These are phyloP conservation scores for Caenorhabditis uteleia DNA, from an alignment of 2,888 invertebrate species.

Conservation along the genomic window DNA sequence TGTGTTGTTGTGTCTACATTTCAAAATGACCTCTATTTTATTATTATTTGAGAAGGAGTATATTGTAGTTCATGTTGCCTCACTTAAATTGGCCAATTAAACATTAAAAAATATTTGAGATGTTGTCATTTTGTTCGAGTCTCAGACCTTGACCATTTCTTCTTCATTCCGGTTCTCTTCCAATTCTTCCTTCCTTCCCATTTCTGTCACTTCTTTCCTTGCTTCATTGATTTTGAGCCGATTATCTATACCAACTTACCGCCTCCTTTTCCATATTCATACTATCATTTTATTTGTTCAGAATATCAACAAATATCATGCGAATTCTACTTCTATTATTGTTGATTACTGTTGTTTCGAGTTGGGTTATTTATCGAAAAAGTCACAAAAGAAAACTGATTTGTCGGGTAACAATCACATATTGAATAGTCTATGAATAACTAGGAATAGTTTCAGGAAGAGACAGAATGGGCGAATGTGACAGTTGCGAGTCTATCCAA, in stretches of 20 bases:
- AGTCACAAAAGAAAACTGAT: conserved; percentile 50
- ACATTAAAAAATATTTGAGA: too few relatives aligned
- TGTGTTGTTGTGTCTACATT: too few relatives aligned
- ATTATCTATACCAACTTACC: neutral
- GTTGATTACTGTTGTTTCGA: conserved; percentile 17
- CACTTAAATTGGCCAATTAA: too few relatives aligned
- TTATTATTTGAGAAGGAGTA: too few relatives aligned
- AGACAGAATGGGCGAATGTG: conserved; percentile 46
- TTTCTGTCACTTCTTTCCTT: neutral
- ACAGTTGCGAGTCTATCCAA: neutral
- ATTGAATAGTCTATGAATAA: neutral
- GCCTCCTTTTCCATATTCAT: neutral
- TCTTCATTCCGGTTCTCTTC: conserved; percentile 3
- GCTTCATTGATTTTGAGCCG: too few relatives aligned
- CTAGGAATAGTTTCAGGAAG: too few relatives aligned
- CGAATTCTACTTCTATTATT: conserved; percentile 25
- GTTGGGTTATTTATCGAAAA: conserved; percentile 55
- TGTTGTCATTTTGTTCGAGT: too few relatives aligned
- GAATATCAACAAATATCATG: conserved; percentile 6
- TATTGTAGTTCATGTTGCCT: too few relatives aligned
- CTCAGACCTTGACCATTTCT: conserved; percentile 7
- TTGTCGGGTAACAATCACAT: conserved; percentile 34
- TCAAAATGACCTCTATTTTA: too few relatives aligned
- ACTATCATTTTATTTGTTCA: neutral
- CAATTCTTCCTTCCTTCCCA: neutral